These are phyloP conservation scores for Bambusicola thoracicus DNA, from an alignment of 2,113 vertebrate genomes.

Conservation along the genomic window DNA sequence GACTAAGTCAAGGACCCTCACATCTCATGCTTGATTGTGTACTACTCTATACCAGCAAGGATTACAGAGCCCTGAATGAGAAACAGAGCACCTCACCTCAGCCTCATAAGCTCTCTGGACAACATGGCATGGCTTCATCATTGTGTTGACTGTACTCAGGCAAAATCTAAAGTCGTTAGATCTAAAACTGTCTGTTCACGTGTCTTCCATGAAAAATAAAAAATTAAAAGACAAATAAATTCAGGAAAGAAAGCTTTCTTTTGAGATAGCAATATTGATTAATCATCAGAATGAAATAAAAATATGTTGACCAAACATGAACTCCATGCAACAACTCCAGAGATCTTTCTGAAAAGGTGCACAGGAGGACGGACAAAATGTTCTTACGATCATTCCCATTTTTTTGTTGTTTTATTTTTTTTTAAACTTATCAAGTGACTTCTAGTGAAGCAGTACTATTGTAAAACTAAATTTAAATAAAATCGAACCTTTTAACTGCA, in stretches of 20 bases:
- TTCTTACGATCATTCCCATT: not conserved
- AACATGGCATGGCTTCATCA: not conserved
- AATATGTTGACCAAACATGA: not conserved
- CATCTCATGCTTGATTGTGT: not conserved
- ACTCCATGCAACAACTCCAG: not conserved
- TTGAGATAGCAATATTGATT: not conserved
- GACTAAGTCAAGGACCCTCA: not conserved
- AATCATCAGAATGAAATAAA: not conserved
- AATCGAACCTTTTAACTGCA: not conserved
- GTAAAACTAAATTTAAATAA: not conserved
- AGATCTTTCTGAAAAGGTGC: not conserved
- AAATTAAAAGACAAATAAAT: not conserved
- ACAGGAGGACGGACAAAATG: not conserved
- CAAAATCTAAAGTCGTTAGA: not conserved
- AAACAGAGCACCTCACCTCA: not conserved
- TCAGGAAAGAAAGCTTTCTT: not conserved
- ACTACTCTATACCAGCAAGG: not conserved
- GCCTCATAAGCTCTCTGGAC: not conserved
- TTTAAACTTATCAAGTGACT: not conserved
- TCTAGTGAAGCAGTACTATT: not conserved
- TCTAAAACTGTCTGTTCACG: not conserved
- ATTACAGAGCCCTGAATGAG: not conserved
- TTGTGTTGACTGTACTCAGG: not conserved
- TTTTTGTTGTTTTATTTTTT: not conserved
- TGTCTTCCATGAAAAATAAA: not conserved